Percentiles rank a stretch among this genome's conserved stretches.
phyloP scores from a whole-genome alignment of 2,888 invertebrate genomes.

The Plagiodera versicolora region DNA sequence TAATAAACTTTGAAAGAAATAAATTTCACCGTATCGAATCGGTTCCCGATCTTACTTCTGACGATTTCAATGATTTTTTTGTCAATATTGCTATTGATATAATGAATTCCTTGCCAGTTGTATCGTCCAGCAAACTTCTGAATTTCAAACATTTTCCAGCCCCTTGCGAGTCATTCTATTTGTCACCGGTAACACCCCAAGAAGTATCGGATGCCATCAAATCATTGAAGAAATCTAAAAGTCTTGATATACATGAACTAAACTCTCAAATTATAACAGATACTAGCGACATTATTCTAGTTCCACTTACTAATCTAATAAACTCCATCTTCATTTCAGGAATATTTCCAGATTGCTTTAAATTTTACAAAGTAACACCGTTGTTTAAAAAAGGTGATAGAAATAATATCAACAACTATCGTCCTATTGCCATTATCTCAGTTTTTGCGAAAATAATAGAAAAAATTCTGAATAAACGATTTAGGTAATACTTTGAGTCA shows the following conservation, averaged over 20 bases:
- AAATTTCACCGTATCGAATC: conserved; percentile 1
- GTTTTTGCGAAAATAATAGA: not conserved
- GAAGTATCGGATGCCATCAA: not conserved
- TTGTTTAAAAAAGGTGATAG: not conserved
- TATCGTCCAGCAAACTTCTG: conserved; percentile 2
- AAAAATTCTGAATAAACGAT: conserved; percentile 6
- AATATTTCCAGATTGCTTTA: too few species aligned
- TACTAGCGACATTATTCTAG: conserved; percentile 1
- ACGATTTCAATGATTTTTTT: too few species aligned
- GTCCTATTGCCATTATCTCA: conserved; percentile 1
- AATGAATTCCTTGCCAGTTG: not conserved
- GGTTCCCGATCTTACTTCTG: conserved; percentile 6
- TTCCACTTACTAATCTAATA: conserved; percentile 3
- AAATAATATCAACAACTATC: conserved; percentile 1
- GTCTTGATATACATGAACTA: conserved; percentile 3
- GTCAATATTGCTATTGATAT: too few species aligned
- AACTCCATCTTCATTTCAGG: not conserved
- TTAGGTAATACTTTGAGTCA: not conserved
- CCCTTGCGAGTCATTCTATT: too few species aligned
- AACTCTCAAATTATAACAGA: not conserved
- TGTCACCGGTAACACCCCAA: too few species aligned
- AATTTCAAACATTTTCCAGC: not conserved
- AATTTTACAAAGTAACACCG: not conserved
- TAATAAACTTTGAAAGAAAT: conserved; percentile 8
- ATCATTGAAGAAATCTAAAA: too few species aligned